Evolutionary conservation across 2,113 vertebrate genomes (phyloP).

Genomic region (Lycaon pictus): DNA sequence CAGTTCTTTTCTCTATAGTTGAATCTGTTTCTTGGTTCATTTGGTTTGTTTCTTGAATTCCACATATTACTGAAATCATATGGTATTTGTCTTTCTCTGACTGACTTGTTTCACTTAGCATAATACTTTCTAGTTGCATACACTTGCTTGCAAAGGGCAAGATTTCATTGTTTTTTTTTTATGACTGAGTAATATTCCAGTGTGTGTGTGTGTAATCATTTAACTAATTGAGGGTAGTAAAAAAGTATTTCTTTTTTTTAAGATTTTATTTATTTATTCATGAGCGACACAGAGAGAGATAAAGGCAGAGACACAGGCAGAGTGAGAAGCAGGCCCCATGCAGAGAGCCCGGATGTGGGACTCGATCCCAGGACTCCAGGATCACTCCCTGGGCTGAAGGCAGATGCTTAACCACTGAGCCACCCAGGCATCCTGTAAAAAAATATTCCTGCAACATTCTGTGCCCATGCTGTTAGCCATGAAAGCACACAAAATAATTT

Average conservation of each 20-base stretch:
- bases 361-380: no score
- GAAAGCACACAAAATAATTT: neutral
- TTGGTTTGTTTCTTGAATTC: neutral
- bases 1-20: neutral
- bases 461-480: neutral
- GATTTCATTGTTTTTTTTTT: neutral
- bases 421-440: neutral
- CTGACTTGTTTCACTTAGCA: neutral
- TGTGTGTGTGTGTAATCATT: neutral
- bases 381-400: no score
- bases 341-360: no score
- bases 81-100: neutral
- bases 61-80: neutral
- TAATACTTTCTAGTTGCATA: neutral
- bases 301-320: no score
- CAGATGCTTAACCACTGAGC: no score
- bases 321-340: no score
- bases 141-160: neutral
- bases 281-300: no score
- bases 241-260: neutral
- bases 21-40: neutral
- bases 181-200: neutral
- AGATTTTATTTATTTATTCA: no score
- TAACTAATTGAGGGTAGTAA: neutral
- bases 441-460: neutral